Evolutionary conservation across 2,113 vertebrate species (phyloP).

Genomic region (Panthera uncia): DNA sequence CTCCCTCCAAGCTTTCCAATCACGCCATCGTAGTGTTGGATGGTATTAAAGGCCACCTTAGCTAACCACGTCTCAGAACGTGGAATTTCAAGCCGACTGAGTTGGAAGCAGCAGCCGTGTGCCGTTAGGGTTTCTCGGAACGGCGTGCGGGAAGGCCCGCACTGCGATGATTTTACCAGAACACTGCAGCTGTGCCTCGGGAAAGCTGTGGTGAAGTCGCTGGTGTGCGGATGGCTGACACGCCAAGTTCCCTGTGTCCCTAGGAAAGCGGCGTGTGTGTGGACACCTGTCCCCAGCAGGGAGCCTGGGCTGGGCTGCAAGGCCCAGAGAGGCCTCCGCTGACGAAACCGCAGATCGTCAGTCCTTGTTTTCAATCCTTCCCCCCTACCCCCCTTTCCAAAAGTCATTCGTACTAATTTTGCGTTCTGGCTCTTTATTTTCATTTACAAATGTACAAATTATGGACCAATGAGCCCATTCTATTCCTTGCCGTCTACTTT

Average conservation of each 20-base stretch:
- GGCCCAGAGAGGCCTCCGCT: too few species aligned
- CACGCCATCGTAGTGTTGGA: not conserved
- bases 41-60: not conserved
- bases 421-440: not conserved
- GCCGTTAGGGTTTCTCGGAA: not conserved
- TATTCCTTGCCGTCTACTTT: not conserved
- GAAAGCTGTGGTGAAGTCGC: not conserved
- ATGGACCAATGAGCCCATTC: not conserved
- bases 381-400: not conserved
- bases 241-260: too few species aligned
- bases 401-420: too few species aligned
- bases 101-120: not conserved
- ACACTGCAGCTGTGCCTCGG: not conserved
- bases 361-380: not conserved
- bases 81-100: not conserved
- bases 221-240: not conserved
- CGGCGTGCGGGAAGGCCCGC: not conserved
- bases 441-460: not conserved
- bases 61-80: not conserved
- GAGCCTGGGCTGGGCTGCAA: not conserved
- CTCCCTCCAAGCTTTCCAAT: not conserved
- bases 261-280: not conserved
- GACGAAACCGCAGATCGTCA: not conserved
- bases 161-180: not conserved
- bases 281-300: not conserved